A percentile compares a stretch with the other conserved stretches of the same genome.
phyloP scores from a whole-genome alignment of 2,888 invertebrate genomes.

The Lycocerus yunnanus region DNA sequence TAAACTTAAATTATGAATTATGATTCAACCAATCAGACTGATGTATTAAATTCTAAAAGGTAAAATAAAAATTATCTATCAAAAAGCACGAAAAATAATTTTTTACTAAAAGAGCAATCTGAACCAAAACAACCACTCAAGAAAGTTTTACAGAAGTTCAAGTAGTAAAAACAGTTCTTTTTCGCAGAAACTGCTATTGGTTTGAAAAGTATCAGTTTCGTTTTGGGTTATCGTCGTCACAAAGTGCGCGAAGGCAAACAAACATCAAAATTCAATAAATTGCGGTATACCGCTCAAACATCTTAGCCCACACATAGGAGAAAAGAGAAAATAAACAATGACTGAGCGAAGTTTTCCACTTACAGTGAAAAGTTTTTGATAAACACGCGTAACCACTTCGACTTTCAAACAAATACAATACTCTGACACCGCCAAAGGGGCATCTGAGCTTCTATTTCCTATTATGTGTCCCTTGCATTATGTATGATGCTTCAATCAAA shows the following conservation, averaged over 20 bases:
- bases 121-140: too few species aligned
- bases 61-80: too few species aligned
- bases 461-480: not conserved
- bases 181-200: too few species aligned
- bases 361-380: not conserved
- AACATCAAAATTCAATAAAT: not conserved
- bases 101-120: too few species aligned
- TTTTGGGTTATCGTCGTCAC: too few species aligned
- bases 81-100: too few species aligned
- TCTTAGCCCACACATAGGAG: not conserved
- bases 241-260: not conserved
- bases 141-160: too few species aligned
- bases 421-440: not conserved
- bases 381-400: not conserved
- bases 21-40: too few species aligned
- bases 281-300: not conserved
- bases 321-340: not conserved
- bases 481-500: not conserved
- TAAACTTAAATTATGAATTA: too few species aligned
- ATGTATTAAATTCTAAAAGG: too few species aligned
- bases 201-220: too few species aligned
- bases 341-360: not conserved
- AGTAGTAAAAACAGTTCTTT: too few species aligned
- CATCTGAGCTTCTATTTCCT: not conserved
- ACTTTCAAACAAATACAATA: not conserved